phyloP scores from a whole-genome alignment of 2,113 vertebrate species.

The Athene cunicularia region DNA sequence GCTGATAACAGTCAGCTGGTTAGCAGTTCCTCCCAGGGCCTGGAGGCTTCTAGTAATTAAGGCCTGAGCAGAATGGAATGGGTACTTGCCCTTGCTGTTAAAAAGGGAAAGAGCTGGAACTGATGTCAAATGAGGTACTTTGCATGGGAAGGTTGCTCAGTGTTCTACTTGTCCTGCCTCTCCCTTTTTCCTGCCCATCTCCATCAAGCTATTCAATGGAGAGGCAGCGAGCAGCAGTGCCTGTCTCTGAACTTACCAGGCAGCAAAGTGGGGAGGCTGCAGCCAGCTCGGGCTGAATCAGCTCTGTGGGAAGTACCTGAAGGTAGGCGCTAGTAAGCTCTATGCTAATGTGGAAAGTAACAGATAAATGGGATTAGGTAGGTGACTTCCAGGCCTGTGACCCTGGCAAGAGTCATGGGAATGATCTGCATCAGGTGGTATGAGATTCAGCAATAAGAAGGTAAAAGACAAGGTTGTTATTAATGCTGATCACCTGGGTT shows the following conservation, averaged over 20 bases:
- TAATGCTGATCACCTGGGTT: neutral
- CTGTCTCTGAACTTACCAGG: neutral
- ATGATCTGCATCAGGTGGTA: neutral
- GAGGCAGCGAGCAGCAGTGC: neutral
- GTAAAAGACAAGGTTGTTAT: neutral
- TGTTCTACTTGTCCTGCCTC: neutral
- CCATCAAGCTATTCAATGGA: neutral
- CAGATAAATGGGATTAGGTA: neutral
- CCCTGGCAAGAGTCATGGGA: neutral
- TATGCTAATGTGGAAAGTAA: neutral
- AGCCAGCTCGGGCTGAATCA: neutral
- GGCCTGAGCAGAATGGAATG: neutral
- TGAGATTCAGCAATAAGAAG: neutral
- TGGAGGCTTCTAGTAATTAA: neutral
- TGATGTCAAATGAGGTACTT: neutral
- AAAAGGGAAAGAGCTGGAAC: neutral
- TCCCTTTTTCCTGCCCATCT: neutral
- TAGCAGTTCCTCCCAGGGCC: neutral
- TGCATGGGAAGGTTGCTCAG: neutral
- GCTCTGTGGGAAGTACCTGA: neutral
- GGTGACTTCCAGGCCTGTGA: neutral
- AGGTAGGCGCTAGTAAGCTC: neutral
- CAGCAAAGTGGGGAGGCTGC: neutral
- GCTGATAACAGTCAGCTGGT: neutral
- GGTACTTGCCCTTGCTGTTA: neutral